Percentiles rank a stretch among this genome's conserved stretches.
phyloP scores from a whole-genome alignment of 2,113 vertebrate species.

The Pangasianodon hypophthalmus region DNA sequence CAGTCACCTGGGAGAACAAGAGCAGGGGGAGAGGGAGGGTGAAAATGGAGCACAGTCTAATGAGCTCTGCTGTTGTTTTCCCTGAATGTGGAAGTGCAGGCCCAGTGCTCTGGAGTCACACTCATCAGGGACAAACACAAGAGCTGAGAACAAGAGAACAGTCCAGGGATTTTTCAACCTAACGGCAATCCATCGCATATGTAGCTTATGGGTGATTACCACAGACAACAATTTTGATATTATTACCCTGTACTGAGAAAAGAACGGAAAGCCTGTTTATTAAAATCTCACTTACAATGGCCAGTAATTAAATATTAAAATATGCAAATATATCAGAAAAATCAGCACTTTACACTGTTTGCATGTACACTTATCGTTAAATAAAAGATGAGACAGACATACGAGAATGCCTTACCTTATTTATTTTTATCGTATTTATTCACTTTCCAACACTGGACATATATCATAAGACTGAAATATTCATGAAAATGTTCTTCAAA shows the following conservation, averaged over 20 bases:
- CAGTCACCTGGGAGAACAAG: slow-evolving; percentile 80
- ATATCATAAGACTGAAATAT: neutral
- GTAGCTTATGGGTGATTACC: neutral
- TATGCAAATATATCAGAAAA: neutral
- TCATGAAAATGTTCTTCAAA: neutral
- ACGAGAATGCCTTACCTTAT: neutral
- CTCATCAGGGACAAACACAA: neutral
- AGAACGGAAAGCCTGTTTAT: neutral
- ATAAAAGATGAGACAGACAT: neutral
- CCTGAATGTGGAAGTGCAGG: neutral
- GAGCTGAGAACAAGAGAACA: neutral
- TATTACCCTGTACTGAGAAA: neutral
- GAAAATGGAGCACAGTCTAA: slow-evolving; percentile 38
- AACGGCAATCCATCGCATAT: neutral
- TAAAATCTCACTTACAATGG: neutral
- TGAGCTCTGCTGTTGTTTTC: slow-evolving; percentile 24
- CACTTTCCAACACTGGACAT: neutral
- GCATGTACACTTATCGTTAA: neutral
- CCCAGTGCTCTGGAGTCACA: neutral
- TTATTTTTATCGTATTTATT: neutral
- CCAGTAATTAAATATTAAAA: neutral
- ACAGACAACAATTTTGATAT: neutral
- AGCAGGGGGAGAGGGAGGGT: slow-evolving; percentile 10
- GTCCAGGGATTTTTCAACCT: neutral
- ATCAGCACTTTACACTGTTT: neutral